phyloP scores from a whole-genome alignment of 2,113 vertebrate species.

The Chionis minor region DNA sequence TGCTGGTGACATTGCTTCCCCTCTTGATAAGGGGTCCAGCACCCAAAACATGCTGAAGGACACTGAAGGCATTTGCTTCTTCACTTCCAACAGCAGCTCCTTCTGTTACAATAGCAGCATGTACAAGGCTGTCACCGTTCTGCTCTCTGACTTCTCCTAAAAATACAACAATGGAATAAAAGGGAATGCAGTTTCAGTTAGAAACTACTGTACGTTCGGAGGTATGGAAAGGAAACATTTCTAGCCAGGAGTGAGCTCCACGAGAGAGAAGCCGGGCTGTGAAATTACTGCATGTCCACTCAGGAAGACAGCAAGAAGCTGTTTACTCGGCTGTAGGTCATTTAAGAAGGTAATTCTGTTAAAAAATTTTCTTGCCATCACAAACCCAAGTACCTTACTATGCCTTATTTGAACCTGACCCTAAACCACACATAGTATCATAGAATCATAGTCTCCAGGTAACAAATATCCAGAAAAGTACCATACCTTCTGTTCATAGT shows the following conservation, averaged over 20 bases:
- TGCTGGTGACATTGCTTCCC: constrained; percentile 80
- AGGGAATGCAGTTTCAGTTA: neutral
- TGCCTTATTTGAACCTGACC: neutral
- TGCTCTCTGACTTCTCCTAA: constrained; percentile 87
- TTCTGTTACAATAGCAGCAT: constrained; percentile 86
- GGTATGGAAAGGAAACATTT: neutral
- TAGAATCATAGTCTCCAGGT: neutral
- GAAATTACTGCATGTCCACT: neutral
- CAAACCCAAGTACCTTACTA: neutral
- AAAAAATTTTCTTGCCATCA: neutral
- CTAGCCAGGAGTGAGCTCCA: neutral
- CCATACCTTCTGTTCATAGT: neutral
- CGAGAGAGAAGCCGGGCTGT: neutral
- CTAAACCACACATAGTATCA: neutral
- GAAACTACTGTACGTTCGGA: neutral
- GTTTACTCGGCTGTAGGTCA: neutral
- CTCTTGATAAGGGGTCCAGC: constrained; percentile 90
- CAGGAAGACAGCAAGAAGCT: neutral
- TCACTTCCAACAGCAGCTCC: constrained; percentile 74
- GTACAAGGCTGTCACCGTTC: constrained; percentile 79
- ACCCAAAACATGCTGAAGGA: constrained; percentile 91
- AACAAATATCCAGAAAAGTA: neutral
- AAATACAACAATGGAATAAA: neutral
- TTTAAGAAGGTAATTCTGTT: neutral
- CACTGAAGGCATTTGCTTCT: constrained; percentile 86